These are phyloP conservation scores for Holacanthella duospinosa DNA, from an alignment of 2,888 invertebrate genomes.

Conservation along the genomic window DNA sequence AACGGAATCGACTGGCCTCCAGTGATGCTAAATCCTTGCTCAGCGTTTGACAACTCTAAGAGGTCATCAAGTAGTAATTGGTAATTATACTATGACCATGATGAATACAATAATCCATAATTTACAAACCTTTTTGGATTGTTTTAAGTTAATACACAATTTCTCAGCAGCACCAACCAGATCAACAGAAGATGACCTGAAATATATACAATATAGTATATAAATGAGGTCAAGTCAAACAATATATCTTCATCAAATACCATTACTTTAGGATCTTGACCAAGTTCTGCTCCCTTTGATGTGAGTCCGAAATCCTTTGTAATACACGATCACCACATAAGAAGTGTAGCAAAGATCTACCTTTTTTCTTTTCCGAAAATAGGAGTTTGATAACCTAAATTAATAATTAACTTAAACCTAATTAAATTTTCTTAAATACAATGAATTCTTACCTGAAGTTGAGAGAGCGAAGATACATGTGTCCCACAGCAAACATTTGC, in stretches of 20 bases:
- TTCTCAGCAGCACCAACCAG: conserved; percentile 29
- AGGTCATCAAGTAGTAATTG: neutral
- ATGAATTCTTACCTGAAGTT: conserved; percentile 47
- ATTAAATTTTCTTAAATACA: neutral
- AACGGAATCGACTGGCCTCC: conserved; percentile 54
- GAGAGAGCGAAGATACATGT: conserved; percentile 63
- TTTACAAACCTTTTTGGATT: conserved; percentile 28
- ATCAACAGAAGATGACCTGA: conserved; percentile 21
- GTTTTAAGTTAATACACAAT: conserved; percentile 22
- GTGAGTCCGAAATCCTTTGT: conserved; percentile 51
- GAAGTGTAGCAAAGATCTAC: conserved; percentile 48
- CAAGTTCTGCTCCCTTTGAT: conserved; percentile 57
- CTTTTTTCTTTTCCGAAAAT: conserved; percentile 61
- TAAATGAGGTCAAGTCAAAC: conserved; percentile 11
- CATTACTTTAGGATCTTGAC: conserved; percentile 60
- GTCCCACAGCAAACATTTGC: conserved; percentile 81
- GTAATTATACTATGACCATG: neutral
- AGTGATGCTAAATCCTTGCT: conserved; percentile 58
- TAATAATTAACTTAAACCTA: conserved; percentile 41
- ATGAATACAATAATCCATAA: neutral
- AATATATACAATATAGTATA: conserved; percentile 12
- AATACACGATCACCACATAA: conserved; percentile 61
- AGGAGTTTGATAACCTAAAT: conserved; percentile 52
- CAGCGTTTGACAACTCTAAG: conserved; percentile 50
- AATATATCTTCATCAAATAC: too few relatives aligned